Percentiles rank a stretch among this genome's conserved stretches.
Evolutionary conservation across 2,797 vertebrate genomes (phyloP).

Genomic region (Garrulus glandarius): DNA sequence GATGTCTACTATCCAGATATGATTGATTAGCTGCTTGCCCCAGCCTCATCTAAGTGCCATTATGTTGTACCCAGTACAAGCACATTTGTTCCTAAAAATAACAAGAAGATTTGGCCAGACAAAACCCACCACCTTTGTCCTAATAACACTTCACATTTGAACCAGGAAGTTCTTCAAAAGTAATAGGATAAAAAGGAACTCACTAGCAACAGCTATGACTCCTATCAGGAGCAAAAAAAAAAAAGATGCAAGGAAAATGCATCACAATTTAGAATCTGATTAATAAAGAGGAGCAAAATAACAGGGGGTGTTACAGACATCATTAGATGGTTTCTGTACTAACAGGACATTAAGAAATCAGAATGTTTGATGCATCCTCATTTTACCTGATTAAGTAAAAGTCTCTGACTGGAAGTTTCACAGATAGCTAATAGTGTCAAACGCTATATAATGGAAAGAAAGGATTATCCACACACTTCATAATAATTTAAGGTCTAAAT

Average conservation of each 20-base stretch:
- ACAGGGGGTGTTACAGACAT: rapidly evolving
- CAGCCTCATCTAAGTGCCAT: conserved; percentile 32
- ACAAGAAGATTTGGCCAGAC: neutral
- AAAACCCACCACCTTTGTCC: neutral
- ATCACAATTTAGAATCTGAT: neutral
- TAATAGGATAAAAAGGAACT: neutral
- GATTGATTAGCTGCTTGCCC: conserved; percentile 50
- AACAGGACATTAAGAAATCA: neutral
- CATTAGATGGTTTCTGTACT: neutral
- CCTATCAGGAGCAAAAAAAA: neutral
- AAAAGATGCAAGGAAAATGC: neutral
- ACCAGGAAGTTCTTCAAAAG: neutral
- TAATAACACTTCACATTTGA: neutral
- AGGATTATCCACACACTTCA: neutral
- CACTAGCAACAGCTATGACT: neutral
- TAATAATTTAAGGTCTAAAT: neutral
- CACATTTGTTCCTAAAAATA: conserved; percentile 41
- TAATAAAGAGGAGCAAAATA: neutral
- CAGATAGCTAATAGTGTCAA: neutral
- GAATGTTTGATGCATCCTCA: neutral
- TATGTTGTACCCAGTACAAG: neutral
- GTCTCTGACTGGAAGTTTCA: neutral
- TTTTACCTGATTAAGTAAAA: neutral
- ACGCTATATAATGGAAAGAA: neutral
- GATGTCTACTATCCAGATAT: conserved; percentile 45